Evolutionary conservation across 2,113 vertebrate species (phyloP).

Genomic region (Coturnix japonica): DNA sequence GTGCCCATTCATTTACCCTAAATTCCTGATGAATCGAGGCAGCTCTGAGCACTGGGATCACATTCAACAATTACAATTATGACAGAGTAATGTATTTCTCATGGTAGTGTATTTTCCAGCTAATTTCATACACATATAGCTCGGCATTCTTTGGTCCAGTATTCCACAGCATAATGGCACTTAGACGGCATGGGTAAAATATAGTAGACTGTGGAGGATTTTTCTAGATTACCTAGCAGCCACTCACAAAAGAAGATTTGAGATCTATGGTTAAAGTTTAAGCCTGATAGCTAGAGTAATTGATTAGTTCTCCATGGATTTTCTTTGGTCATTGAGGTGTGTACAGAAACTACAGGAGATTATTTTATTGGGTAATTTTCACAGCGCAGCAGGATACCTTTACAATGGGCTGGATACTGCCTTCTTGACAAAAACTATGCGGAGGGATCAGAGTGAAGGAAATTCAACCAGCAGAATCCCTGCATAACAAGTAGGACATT

Average conservation of each 20-base stretch:
- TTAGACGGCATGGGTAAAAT: neutral
- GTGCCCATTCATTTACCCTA: neutral
- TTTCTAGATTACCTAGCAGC: constrained; percentile 8
- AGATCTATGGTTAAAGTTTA: constrained; percentile 60
- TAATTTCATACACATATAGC: neutral
- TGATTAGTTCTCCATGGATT: constrained; percentile 61
- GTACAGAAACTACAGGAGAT: constrained; percentile 35
- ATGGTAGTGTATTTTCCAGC: neutral
- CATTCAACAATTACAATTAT: constrained; percentile 21
- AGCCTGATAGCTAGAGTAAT: constrained; percentile 63
- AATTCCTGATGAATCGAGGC: neutral
- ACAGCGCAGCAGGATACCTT: neutral
- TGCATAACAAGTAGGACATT: constrained; percentile 18
- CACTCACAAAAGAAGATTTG: constrained; percentile 40
- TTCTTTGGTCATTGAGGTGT: constrained; percentile 60
- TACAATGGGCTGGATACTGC: constrained; percentile 31
- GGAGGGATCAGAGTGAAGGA: constrained; percentile 22
- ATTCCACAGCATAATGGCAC: neutral
- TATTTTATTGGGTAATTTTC: constrained; percentile 63
- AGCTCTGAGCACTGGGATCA: constrained; percentile 28
- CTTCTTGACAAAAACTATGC: constrained; percentile 9
- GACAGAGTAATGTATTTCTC: constrained; percentile 6
- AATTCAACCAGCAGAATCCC: constrained; percentile 1
- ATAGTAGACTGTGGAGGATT: neutral
- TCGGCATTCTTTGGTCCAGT: constrained; percentile 3